Evolutionary conservation across 2,113 vertebrate species (phyloP).

Genomic region (Spheniscus mendiculus): DNA sequence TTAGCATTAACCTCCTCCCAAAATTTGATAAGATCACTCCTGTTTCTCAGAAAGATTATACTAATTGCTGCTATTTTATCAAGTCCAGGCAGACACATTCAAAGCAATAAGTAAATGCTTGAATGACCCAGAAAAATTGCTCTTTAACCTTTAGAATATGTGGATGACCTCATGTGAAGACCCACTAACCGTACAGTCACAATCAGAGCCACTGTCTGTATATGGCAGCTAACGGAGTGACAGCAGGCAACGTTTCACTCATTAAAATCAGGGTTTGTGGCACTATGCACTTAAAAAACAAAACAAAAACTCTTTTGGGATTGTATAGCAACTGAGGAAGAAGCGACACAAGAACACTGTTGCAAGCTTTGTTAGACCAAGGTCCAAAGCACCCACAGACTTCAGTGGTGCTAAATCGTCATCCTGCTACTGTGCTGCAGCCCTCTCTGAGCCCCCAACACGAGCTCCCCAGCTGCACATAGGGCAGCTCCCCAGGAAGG

Average conservation of each 20-base stretch:
- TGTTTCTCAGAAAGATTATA: constrained; percentile 42
- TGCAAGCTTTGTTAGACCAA: background rate
- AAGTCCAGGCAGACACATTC: background rate
- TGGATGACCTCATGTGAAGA: background rate
- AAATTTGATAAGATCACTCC: constrained; percentile 50
- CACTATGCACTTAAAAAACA: background rate
- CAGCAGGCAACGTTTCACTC: background rate
- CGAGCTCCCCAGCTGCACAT: accelerated
- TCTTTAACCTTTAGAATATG: background rate
- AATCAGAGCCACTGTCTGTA: background rate
- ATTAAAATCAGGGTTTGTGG: background rate
- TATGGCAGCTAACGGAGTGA: background rate
- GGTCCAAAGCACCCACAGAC: background rate
- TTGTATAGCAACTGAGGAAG: background rate
- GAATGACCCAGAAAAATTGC: background rate
- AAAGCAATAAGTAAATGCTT: background rate
- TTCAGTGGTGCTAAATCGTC: background rate
- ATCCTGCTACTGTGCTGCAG: background rate
- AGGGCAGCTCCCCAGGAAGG: background rate
- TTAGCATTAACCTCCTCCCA: constrained; percentile 58
- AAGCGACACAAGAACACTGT: background rate
- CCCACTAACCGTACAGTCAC: accelerated
- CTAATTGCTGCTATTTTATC: constrained; percentile 57
- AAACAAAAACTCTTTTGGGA: background rate
- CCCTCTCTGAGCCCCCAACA: background rate